phyloP scores from a whole-genome alignment of 2,797 vertebrate genomes.

The Alcedo atthis region DNA sequence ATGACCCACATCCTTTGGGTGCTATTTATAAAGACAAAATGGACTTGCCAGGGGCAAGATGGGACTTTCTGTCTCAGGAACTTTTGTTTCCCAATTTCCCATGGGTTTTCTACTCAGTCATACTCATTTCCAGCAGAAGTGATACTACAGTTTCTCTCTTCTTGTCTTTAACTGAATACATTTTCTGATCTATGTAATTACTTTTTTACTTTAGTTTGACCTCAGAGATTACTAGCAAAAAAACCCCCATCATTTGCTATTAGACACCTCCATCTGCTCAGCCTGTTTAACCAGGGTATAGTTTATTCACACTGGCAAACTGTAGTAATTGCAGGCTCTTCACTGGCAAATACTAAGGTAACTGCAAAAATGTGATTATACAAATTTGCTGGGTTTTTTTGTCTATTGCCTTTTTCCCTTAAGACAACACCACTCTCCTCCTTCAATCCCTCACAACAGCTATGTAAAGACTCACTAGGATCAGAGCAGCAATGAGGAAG shows the following conservation, averaged over 20 bases:
- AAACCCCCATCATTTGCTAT: not conserved
- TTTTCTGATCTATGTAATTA: not conserved
- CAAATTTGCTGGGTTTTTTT: not conserved
- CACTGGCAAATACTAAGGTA: not conserved
- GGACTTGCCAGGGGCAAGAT: not conserved
- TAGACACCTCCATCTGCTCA: not conserved
- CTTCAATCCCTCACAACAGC: not conserved
- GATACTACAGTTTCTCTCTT: not conserved
- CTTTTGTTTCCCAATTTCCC: not conserved
- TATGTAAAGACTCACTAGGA: not conserved
- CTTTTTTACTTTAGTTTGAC: not conserved
- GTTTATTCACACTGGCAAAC: not conserved
- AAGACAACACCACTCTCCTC: not conserved
- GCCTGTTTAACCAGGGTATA: not conserved
- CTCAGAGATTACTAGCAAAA: not conserved
- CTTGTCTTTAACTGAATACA: not conserved
- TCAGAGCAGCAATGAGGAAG: not conserved
- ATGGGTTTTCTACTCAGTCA: not conserved
- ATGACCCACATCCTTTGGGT: not conserved
- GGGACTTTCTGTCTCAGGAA: not conserved
- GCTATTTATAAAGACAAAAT: not conserved
- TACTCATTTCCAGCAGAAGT: not conserved
- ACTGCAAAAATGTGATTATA: not conserved
- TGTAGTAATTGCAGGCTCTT: not conserved
- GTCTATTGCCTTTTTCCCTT: not conserved